A percentile compares a stretch with the other conserved stretches of the same genome.
Evolutionary conservation across 2,113 vertebrate species (phyloP).

Genomic region (Plecotus auritus): DNA sequence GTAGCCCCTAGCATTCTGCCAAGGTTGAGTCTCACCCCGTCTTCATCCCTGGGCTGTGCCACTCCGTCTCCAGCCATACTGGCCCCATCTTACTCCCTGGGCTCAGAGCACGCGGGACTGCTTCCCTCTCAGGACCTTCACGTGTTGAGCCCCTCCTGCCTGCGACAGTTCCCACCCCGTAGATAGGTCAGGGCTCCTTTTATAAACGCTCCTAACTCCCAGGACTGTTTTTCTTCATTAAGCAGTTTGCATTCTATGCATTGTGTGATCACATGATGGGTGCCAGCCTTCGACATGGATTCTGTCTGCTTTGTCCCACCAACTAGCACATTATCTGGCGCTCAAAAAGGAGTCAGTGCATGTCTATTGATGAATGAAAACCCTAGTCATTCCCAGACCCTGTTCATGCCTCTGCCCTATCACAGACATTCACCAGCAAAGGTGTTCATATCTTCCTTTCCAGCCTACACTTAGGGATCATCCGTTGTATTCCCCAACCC

Average conservation of each 20-base stretch:
- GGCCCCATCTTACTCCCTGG: neutral
- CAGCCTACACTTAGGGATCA: neutral
- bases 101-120: rapidly evolving
- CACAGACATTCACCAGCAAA: neutral
- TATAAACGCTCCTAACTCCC: neutral
- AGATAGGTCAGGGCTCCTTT: neutral
- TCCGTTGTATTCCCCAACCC: neutral
- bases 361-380: neutral
- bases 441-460: neutral
- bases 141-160: neutral
- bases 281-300: neutral
- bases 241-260: neutral
- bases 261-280: neutral
- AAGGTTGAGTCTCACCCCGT: neutral
- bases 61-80: neutral
- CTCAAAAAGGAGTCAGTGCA: neutral
- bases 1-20: neutral
- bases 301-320: neutral
- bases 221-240: neutral
- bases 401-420: rapidly evolving
- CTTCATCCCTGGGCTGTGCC: neutral
- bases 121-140: neutral
- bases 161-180: rapidly evolving
- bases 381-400: neutral
- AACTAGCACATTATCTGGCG: neutral